A percentile compares a stretch with the other conserved stretches of the same genome.
Conservation (phyloP, 2,113 vertebrate genomes). For the Baryphthengus martii region DNA sequence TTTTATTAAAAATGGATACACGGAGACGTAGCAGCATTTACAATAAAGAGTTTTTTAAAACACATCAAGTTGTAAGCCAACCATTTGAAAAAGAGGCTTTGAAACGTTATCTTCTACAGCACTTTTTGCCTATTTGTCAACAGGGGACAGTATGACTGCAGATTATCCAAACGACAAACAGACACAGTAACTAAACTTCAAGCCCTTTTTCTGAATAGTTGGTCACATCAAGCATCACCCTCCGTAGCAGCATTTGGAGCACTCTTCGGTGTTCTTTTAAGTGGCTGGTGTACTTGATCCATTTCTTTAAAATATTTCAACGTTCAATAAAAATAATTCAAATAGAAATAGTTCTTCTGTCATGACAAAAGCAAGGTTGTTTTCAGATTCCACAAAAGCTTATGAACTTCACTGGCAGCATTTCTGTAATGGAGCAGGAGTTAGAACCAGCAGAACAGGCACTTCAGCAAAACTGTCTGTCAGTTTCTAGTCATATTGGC, state of each 20-base stretch:
- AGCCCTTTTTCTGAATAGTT: conserved; percentile 59
- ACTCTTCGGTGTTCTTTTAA: conserved; percentile 77
- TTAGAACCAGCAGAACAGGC: conserved; percentile 54
- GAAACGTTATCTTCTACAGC: conserved; percentile 8
- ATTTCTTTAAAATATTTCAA: conserved; percentile 62
- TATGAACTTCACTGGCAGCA: conserved; percentile 43
- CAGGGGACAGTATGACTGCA: not conserved
- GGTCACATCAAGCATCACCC: conserved; percentile 77
- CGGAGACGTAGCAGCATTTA: conserved; percentile 88
- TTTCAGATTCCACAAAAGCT: conserved; percentile 54
- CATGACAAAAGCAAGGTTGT: not conserved
- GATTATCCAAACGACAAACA: not conserved
- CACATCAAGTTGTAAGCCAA: conserved; percentile 73
- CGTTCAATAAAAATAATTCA: conserved; percentile 69
- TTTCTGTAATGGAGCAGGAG: not conserved
- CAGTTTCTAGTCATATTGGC: conserved; percentile 31
- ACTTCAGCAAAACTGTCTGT: conserved; percentile 35
- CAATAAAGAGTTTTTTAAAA: conserved; percentile 69
- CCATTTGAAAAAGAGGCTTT: conserved; percentile 53
- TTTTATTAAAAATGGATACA: conserved; percentile 86
- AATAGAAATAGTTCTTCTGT: conserved; percentile 36
- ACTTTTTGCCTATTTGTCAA: not conserved
- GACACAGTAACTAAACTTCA: not conserved
- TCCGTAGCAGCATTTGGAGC: conserved; percentile 93
- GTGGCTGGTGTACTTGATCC: conserved; percentile 79